Conservation (phyloP, 2,797 vertebrate species). For the Sebastes variabilis region DNA sequence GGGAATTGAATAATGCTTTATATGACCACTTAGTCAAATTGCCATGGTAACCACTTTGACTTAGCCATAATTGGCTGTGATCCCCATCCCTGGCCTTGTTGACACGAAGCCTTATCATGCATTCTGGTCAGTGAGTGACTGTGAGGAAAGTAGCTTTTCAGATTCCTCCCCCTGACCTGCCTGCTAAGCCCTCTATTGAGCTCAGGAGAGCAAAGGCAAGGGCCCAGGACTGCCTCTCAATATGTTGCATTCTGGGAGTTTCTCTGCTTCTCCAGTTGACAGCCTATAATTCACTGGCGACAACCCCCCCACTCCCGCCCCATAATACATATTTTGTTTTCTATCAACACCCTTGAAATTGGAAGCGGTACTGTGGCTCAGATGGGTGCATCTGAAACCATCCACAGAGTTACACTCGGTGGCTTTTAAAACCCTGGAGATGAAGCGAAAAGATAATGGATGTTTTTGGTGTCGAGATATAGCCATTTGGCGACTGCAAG, state of each 20-base stretch:
- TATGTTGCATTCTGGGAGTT: slow-evolving; percentile 70
- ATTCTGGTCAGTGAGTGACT: slow-evolving; percentile 89
- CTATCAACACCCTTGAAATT: slow-evolving; percentile 78
- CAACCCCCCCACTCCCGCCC: slow-evolving; percentile 38
- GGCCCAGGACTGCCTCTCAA: slow-evolving; percentile 68
- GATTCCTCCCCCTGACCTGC: slow-evolving; percentile 83
- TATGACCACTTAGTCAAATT: slow-evolving; percentile 85
- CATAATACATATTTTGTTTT: slow-evolving; percentile 83
- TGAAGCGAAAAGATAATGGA: slow-evolving; percentile 64
- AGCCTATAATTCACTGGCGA: slow-evolving; percentile 74
- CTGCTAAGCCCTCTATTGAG: slow-evolving; percentile 82
- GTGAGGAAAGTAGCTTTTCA: slow-evolving; percentile 85
- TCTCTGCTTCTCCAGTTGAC: slow-evolving; percentile 53
- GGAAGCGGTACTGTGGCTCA: slow-evolving; percentile 70
- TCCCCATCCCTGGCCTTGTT: slow-evolving; percentile 87
- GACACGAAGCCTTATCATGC: slow-evolving; percentile 88
- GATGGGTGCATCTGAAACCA: slow-evolving; percentile 57
- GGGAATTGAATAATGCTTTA: slow-evolving; percentile 89
- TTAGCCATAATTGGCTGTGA: slow-evolving; percentile 88
- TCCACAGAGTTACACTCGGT: slow-evolving; percentile 47
- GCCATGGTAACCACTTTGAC: slow-evolving; percentile 88
- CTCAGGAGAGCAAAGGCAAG: slow-evolving; percentile 75
- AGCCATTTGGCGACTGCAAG: slow-evolving; percentile 49
- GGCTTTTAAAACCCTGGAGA: slow-evolving; percentile 67
- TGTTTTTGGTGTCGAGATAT: slow-evolving; percentile 55